Percentiles rank a stretch among this genome's conserved stretches.
Evolutionary conservation across 2,888 invertebrate genomes (phyloP).

Genomic region (Hypomecis atomaria): DNA sequence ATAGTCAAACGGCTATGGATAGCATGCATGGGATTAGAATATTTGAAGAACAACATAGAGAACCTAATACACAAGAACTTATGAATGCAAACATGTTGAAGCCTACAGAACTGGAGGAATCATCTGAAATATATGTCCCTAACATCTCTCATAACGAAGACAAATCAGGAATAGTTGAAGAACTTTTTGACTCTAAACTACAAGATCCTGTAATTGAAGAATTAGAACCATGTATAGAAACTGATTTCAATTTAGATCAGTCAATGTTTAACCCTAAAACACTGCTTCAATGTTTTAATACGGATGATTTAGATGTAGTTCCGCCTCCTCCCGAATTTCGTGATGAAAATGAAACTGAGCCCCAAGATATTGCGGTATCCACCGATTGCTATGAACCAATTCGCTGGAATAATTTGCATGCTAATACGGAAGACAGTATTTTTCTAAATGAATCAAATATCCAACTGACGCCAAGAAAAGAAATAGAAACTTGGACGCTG

Average conservation of each 20-base stretch:
- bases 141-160: constrained; percentile 3
- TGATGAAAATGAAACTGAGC: constrained; percentile 38
- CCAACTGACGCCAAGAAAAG: constrained; percentile 51
- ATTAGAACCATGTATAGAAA: not conserved
- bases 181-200: constrained; percentile 13
- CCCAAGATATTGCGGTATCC: constrained; percentile 5
- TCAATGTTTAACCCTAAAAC: constrained; percentile 72
- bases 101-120: not conserved
- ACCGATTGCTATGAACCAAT: constrained; percentile 36
- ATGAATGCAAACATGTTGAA: not conserved
- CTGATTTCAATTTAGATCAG: constrained; percentile 55
- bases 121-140: not conserved
- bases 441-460: constrained; percentile 43
- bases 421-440: constrained; percentile 29
- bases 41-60: not conserved
- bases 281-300: constrained; percentile 59
- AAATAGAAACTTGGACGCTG: constrained; percentile 67
- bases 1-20: not conserved
- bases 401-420: constrained; percentile 22
- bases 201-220: constrained; percentile 10
- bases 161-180: not conserved
- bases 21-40: not conserved
- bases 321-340: constrained; percentile 69
- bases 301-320: constrained; percentile 48
- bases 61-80: not conserved